Evolutionary conservation across 1,140 invertebrate genomes (phyloP).

Genomic region (Chionoecetes opilio): DNA sequence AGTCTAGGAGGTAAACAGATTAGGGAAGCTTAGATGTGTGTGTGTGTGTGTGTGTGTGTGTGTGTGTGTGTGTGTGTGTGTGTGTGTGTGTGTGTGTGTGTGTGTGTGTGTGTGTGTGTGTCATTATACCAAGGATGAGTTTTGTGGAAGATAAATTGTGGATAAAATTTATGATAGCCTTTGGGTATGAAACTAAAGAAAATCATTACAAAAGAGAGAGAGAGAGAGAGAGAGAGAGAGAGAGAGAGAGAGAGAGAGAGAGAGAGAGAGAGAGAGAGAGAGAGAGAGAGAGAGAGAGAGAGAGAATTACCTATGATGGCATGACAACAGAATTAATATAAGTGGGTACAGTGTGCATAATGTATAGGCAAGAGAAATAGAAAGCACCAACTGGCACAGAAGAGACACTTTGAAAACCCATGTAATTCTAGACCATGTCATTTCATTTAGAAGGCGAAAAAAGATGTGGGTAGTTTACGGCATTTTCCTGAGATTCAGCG

Average conservation of each 20-base stretch:
- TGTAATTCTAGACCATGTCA: neutral
- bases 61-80: conserved; percentile 8
- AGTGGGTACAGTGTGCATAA: no score
- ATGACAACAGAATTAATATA: no score
- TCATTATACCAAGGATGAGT: neutral
- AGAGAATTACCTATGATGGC: neutral
- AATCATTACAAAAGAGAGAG: neutral
- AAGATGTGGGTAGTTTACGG: neutral
- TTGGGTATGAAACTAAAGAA: neutral
- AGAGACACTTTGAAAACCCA: neutral
- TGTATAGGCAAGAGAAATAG: no score
- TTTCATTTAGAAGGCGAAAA: neutral
- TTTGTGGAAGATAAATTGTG: neutral
- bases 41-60: neutral
- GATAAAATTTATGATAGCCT: neutral
- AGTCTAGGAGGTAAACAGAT: neutral
- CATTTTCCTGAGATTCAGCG: neutral
- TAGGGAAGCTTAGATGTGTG: neutral
- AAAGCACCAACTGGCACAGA: no score
- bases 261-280: neutral
- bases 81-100: neutral
- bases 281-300: neutral
- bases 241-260: neutral
- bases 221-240: conserved; percentile 16
- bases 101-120: no score